Base-by-base conservation (phyloP, 2,888 invertebrate genomes). In the Falcaria lacertinaria region DNA sequence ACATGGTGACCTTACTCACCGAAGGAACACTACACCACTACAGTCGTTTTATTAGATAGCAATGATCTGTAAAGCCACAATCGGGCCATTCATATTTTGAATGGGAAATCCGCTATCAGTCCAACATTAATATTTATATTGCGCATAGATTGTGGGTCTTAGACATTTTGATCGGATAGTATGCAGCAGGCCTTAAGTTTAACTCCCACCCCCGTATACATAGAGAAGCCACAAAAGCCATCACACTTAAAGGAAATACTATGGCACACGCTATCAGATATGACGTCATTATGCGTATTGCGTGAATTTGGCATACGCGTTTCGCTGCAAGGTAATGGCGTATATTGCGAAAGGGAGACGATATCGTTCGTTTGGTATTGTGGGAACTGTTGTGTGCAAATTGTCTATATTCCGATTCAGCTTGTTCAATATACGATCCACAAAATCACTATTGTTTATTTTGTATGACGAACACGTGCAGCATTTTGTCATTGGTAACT, bases 271-370 rank as follows among this genome's bases (percentile, higher is more conserved):
- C 37, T 37, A 37, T 37, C 37, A 15, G 37, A 37, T 37, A 19
- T 25, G 37, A 37, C 22, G 37, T 37, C 37, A 37, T 25, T 22
- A 37, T 37, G 37, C 22, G 37, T 37, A 37, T 37, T 37, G 37
- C 37, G 22, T 37, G 37, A 22, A 25, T 37, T 37, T 37, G 15
- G 22, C 25, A 19, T 37, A 15, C 37, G 4, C 25, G 3, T 37
- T 28, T 28, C 28, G 28, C 11, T 28, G 28, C 28, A 28, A 28
- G 28, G 28, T 11, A 28, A 28, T 28, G 11, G 28, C 28, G 28
- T 11, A 28, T 28, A 28, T 11, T 28, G 11, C 28, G 28, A 28
- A 28, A 28, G 28, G 28, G 28, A 28, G 28, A 28, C 28, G 11
- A 11, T 28, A 28, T 28, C 28, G 28, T 28, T 28, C 11, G 19